Percentiles rank a stretch among this genome's conserved stretches.
Evolutionary conservation across 2,888 invertebrate species (phyloP).

Genomic region (Cephus spinipes): DNA sequence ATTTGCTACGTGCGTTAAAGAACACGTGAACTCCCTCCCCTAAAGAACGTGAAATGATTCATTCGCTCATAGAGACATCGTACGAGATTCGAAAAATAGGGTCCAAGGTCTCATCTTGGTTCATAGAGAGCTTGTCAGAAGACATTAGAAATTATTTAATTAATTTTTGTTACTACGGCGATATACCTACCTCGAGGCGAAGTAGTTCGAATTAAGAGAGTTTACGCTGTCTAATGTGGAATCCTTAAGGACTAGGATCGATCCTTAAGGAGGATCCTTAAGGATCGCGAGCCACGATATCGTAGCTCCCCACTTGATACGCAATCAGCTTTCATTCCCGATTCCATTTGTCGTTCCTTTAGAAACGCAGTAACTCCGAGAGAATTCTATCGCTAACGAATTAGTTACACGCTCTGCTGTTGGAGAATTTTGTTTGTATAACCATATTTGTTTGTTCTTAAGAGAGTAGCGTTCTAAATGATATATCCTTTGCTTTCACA

Average conservation of each 20-base stretch:
- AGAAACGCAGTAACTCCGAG: not conserved
- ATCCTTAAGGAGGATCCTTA: no score
- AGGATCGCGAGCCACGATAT: not conserved
- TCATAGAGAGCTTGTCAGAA: not conserved
- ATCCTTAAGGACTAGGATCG: not conserved
- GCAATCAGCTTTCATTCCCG: not conserved
- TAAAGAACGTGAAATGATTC: not conserved
- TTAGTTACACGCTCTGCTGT: not conserved
- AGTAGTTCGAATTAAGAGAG: not conserved
- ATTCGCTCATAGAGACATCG: not conserved
- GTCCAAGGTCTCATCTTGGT: not conserved
- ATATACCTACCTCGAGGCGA: not conserved
- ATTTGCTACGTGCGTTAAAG: not conserved
- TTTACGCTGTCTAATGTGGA: no score
- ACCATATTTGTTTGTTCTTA: not conserved
- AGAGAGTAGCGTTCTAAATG: not conserved
- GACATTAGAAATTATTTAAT: not conserved
- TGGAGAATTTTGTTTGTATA: not conserved
- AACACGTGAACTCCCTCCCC: not conserved
- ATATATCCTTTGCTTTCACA: conserved; percentile 13
- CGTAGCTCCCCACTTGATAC: no score
- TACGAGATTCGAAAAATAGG: not conserved
- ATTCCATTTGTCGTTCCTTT: not conserved
- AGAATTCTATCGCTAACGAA: not conserved
- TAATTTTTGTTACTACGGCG: not conserved